Conservation (phyloP, 2,113 vertebrate species). For the Podarcis cretensis region DNA sequence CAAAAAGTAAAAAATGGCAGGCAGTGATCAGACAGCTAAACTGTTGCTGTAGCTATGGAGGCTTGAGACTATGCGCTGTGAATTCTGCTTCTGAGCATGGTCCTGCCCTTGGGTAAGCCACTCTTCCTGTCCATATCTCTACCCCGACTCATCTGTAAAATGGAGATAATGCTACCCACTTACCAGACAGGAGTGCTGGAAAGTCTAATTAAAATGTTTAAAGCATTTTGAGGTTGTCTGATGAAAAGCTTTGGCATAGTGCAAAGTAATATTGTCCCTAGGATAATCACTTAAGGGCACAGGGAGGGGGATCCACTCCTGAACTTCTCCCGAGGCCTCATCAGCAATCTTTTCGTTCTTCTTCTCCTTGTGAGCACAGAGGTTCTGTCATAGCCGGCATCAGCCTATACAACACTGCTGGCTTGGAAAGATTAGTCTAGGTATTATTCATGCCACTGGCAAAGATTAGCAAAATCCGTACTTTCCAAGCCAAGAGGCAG, state of each 20-base stretch:
- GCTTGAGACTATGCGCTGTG: background rate
- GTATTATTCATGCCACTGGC: conserved; percentile 17
- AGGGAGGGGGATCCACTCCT: background rate
- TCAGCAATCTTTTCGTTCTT: background rate
- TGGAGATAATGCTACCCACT: conserved; percentile 18
- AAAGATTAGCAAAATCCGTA: conserved; percentile 41
- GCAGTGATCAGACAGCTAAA: background rate
- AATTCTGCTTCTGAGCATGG: conserved; percentile 1
- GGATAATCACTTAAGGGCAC: conserved; percentile 27
- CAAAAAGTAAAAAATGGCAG: background rate
- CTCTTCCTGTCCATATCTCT: background rate
- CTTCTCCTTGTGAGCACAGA: background rate
- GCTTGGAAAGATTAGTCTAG: conserved; percentile 44
- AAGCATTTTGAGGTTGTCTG: conserved; percentile 16
- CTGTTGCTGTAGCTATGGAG: background rate
- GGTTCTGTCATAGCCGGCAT: conserved; percentile 23
- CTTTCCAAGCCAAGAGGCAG: conserved; percentile 31
- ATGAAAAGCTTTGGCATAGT: conserved; percentile 29
- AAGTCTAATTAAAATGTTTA: conserved; percentile 29
- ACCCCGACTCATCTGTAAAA: conserved; percentile 14
- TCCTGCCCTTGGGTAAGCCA: conserved; percentile 10
- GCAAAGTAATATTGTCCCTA: conserved; percentile 25
- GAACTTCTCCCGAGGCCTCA: background rate
- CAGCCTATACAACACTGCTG: conserved; percentile 35
- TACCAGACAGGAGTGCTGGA: conserved; percentile 1